These are phyloP conservation scores for Dryobota labecula DNA, from an alignment of 2,888 invertebrate genomes.

Conservation along the genomic window DNA sequence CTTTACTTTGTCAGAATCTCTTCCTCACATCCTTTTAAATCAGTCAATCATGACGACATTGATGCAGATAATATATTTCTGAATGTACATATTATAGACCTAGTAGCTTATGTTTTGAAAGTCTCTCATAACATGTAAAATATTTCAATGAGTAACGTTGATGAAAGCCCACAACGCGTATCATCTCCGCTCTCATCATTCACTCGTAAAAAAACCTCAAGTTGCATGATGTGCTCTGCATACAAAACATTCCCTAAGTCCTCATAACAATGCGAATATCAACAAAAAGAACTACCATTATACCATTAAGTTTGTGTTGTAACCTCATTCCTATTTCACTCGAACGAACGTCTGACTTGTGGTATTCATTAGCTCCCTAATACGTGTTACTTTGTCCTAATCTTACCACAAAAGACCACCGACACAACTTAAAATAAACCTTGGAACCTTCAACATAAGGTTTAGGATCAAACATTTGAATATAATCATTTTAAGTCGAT, in stretches of 20 bases:
- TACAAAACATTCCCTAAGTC: slow-evolving; percentile 24
- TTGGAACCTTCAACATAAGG: slow-evolving; percentile 56
- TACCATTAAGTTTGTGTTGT: slow-evolving; percentile 57
- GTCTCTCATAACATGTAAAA: neutral
- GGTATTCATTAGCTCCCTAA: slow-evolving; percentile 88
- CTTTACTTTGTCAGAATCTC: neutral
- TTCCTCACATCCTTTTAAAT: neutral
- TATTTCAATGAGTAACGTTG: neutral
- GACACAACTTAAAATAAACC: slow-evolving; percentile 65
- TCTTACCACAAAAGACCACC: slow-evolving; percentile 79
- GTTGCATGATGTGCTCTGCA: neutral
- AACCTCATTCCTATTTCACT: slow-evolving; percentile 73
- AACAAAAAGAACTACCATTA: slow-evolving; percentile 60
- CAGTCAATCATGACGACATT: no score
- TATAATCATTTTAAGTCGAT: slow-evolving; percentile 79
- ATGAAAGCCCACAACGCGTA: neutral
- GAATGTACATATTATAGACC: neutral
- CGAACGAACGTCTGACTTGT: slow-evolving; percentile 81
- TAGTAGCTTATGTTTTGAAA: neutral
- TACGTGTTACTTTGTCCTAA: slow-evolving; percentile 87
- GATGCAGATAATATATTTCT: neutral
- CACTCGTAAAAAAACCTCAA: neutral
- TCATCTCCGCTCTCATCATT: no score
- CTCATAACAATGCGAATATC: slow-evolving; percentile 30
- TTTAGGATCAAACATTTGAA: slow-evolving; percentile 43